Conservation (phyloP, 1,140 invertebrate genomes). For the Trichonephila clavata region DNA sequence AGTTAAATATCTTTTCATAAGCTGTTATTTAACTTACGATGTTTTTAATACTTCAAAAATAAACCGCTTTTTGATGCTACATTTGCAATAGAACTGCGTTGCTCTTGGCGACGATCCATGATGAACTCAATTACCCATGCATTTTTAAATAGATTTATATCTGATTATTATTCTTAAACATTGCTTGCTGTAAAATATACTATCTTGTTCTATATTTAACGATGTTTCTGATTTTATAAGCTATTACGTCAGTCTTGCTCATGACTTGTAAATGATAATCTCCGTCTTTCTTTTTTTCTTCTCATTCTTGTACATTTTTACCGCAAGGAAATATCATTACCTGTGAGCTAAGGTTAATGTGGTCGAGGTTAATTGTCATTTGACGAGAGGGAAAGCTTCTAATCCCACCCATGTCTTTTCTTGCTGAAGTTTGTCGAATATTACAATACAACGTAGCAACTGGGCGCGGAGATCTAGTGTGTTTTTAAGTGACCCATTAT, state of each 20-base stretch:
- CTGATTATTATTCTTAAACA: too few relatives aligned
- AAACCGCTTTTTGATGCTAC: too few relatives aligned
- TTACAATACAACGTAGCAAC: conserved; percentile 29
- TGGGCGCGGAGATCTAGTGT: conserved; percentile 18
- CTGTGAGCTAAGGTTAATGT: conserved; percentile 17
- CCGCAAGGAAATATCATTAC: conserved; percentile 45
- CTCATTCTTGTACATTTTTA: not conserved
- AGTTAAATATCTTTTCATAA: too few relatives aligned
- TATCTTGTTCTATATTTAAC: not conserved
- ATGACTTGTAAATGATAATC: not conserved
- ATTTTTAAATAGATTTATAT: too few relatives aligned
- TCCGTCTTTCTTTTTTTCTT: too few relatives aligned
- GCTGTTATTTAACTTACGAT: too few relatives aligned
- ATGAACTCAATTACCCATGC: too few relatives aligned
- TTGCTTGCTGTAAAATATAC: too few relatives aligned
- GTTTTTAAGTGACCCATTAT: conserved; percentile 55
- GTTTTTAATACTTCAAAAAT: too few relatives aligned
- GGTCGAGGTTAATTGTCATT: conserved; percentile 26
- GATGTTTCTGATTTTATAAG: not conserved
- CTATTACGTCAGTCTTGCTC: not conserved
- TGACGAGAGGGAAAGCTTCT: conserved; percentile 8
- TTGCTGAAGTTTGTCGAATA: not conserved
- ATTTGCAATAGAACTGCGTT: too few relatives aligned
- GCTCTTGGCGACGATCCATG: too few relatives aligned
- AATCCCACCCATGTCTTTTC: not conserved